A percentile compares a stretch with the other conserved stretches of the same genome.
Evolutionary conservation across 2,113 vertebrate species (phyloP).

Genomic region (Hucho hucho): DNA sequence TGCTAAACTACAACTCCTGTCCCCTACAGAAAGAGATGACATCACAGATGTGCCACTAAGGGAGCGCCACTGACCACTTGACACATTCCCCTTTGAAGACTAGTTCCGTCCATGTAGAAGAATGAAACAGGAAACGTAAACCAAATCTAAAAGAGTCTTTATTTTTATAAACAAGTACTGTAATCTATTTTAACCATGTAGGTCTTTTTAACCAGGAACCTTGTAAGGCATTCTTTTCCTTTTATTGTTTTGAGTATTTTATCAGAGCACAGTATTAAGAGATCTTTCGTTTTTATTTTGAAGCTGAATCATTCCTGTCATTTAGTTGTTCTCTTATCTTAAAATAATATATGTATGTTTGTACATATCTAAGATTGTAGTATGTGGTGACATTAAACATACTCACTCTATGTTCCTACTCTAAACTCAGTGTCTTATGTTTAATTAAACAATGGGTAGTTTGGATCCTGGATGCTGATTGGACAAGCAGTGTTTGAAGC

Average conservation of each 20-base stretch:
- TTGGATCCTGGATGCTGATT: background rate
- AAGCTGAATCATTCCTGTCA: slow-evolving; percentile 65
- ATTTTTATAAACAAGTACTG: slow-evolving; percentile 81
- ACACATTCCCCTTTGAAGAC: slow-evolving; percentile 13
- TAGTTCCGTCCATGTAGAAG: slow-evolving; percentile 47
- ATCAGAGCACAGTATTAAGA: slow-evolving; percentile 71
- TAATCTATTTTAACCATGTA: slow-evolving; percentile 74
- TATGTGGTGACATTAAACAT: slow-evolving; percentile 64
- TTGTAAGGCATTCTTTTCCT: slow-evolving; percentile 46
- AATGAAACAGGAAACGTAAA: slow-evolving; percentile 56
- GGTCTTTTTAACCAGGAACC: slow-evolving; percentile 58
- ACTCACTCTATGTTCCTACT: slow-evolving; percentile 3
- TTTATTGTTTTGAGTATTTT: slow-evolving; percentile 53
- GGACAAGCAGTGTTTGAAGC: background rate
- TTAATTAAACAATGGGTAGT: background rate
- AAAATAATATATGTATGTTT: slow-evolving; percentile 56
- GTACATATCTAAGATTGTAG: slow-evolving; percentile 55
- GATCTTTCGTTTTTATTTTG: slow-evolving; percentile 54
- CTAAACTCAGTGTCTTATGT: slow-evolving; percentile 7
- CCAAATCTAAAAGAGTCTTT: slow-evolving; percentile 71
- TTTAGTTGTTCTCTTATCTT: slow-evolving; percentile 36
- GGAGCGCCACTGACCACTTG: slow-evolving; percentile 5
- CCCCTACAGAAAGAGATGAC: slow-evolving; percentile 95
- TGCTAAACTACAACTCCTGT: slow-evolving; percentile 6
- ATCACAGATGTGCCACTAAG: slow-evolving; percentile 91